Conservation (phyloP, 2,797 vertebrate genomes). For the Pipistrellus kuhlii region DNA sequence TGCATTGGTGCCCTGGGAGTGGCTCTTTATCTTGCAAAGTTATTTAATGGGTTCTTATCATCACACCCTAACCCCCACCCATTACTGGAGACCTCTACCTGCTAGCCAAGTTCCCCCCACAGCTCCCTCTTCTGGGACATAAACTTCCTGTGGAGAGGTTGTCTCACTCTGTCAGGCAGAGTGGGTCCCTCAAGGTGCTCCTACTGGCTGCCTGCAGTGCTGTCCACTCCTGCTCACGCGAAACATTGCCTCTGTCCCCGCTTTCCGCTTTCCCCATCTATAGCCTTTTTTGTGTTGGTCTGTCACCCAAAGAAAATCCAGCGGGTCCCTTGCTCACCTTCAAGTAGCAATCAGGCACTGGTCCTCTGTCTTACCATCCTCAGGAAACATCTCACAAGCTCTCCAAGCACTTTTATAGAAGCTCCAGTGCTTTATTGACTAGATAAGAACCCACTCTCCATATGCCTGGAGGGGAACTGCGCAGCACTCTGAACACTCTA, state of each 20-base stretch:
- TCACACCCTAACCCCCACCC: too few relatives aligned
- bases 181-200: neutral
- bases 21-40: neutral
- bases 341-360: neutral
- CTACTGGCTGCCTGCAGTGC: neutral
- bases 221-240: accelerated
- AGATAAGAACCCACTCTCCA: neutral
- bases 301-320: neutral
- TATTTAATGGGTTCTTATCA: neutral
- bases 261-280: neutral
- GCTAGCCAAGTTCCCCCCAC: neutral
- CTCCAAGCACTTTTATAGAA: neutral
- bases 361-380: neutral
- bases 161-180: neutral
- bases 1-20: neutral
- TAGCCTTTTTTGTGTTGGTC: neutral
- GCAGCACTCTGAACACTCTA: neutral
- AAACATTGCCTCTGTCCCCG: neutral
- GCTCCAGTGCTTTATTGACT: neutral
- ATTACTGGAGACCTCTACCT: neutral
- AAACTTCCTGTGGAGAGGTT: neutral
- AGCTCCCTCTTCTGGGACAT: neutral
- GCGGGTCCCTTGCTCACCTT: neutral
- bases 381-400: neutral
- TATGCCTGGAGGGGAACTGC: neutral